Percentiles rank a stretch among this genome's conserved stretches.
phyloP scores from a whole-genome alignment of 2,113 vertebrate genomes.

The Limnothrissa miodon region DNA sequence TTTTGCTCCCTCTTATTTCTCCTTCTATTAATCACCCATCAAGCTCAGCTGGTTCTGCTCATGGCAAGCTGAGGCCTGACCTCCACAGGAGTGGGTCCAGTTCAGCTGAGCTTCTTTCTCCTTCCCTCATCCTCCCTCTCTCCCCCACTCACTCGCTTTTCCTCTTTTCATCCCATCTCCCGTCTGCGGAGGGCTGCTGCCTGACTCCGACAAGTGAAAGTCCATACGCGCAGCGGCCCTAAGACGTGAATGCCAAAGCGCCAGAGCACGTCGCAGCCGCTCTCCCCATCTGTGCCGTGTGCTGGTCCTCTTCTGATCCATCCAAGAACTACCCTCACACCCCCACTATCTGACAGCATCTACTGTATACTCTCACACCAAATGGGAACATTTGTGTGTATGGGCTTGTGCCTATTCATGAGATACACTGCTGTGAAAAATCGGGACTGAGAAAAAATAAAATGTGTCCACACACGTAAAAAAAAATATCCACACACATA shows the following conservation, averaged over 20 bases:
- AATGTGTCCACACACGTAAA: no score
- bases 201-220: background rate
- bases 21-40: constrained; percentile 43
- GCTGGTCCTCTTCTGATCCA: background rate
- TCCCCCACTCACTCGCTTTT: background rate
- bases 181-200: background rate
- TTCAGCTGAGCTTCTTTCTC: background rate
- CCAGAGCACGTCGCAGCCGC: background rate
- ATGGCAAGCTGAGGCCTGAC: constrained; percentile 20
- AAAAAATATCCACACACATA: no score
- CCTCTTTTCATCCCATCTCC: background rate
- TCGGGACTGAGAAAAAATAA: no score
- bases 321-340: no score
- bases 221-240: background rate
- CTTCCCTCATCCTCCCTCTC: background rate
- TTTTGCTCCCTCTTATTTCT: constrained; percentile 31
- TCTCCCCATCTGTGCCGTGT: background rate
- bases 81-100: background rate
- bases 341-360: no score
- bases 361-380: no score
- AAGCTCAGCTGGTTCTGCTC: constrained; percentile 32
- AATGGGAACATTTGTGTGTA: no score
- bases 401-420: background rate
- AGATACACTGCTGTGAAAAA: no score
- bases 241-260: background rate